These are phyloP conservation scores for Dasypolia templi DNA, from an alignment of 2,888 invertebrate genomes.

Conservation along the genomic window DNA sequence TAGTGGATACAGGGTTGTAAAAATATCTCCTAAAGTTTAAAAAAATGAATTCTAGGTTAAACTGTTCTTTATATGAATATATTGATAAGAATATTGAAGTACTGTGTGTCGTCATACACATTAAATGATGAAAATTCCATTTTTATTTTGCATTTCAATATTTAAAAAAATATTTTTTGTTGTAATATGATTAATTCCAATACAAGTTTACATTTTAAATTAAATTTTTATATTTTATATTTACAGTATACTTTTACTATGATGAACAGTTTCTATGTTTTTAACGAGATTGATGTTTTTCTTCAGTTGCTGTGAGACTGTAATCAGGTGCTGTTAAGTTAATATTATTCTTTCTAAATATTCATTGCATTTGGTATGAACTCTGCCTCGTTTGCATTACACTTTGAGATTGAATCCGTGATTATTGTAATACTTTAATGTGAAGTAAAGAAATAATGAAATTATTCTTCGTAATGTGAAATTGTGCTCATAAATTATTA, in stretches of 20 bases:
- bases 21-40: constrained; percentile 89
- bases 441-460: constrained; percentile 74
- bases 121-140: constrained; percentile 84
- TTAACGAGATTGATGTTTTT: constrained; percentile 40
- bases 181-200: constrained; percentile 75
- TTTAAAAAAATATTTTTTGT: constrained; percentile 73
- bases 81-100: constrained; percentile 85
- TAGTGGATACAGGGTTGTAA: constrained; percentile 91
- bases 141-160: constrained; percentile 83
- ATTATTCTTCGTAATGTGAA: constrained; percentile 84
- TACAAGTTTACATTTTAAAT: constrained; percentile 74
- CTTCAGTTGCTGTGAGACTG: constrained; percentile 50
- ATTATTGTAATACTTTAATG: constrained; percentile 76
- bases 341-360: constrained; percentile 46
- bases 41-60: constrained; percentile 82
- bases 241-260: constrained; percentile 77
- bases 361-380: constrained; percentile 52
- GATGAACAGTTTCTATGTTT: constrained; percentile 66
- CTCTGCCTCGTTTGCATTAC: constrained; percentile 65
- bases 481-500: constrained; percentile 88
- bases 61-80: constrained; percentile 89
- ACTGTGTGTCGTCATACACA: constrained; percentile 85
- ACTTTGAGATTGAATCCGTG: constrained; percentile 75
- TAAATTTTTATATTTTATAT: constrained; percentile 82
- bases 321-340: constrained; percentile 58